Conservation (phyloP, 1,140 invertebrate genomes). For the Tetragonula clypearis region DNA sequence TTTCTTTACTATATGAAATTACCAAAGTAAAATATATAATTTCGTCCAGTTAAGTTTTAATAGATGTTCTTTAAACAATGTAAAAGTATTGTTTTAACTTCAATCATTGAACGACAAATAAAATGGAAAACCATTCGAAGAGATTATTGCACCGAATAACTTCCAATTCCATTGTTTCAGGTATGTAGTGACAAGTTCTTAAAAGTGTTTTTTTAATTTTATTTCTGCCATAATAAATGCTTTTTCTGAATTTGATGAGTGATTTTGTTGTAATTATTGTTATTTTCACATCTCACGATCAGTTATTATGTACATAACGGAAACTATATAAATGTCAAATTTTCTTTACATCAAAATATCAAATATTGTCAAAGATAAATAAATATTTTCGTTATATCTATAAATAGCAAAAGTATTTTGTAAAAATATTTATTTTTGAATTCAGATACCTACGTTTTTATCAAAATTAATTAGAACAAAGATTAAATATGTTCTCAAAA, state of each 20-base stretch:
- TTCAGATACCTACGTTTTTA: background rate
- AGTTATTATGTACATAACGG: background rate
- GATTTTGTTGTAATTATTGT: constrained; percentile 2
- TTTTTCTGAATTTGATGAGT: constrained; percentile 18
- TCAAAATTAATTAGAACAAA: background rate
- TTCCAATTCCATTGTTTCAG: constrained; percentile 20
- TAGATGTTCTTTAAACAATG: background rate
- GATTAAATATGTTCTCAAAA: background rate
- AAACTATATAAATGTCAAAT: background rate
- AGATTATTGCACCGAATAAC: constrained; percentile 1
- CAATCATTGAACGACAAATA: background rate
- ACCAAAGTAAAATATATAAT: background rate
- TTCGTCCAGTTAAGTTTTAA: background rate
- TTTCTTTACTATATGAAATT: background rate
- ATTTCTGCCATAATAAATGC: constrained; percentile 8
- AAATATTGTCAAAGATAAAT: background rate
- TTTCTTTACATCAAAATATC: background rate
- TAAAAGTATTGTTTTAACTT: background rate
- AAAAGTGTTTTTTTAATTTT: constrained; percentile 22
- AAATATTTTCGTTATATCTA: background rate
- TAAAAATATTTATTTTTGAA: background rate
- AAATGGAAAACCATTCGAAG: background rate
- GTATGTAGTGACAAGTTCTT: background rate
- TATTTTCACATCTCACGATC: background rate
- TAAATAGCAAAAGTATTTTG: background rate